These are phyloP conservation scores for Dicyrtomina minuta DNA, from an alignment of 2,888 invertebrate species.

Conservation along the genomic window DNA sequence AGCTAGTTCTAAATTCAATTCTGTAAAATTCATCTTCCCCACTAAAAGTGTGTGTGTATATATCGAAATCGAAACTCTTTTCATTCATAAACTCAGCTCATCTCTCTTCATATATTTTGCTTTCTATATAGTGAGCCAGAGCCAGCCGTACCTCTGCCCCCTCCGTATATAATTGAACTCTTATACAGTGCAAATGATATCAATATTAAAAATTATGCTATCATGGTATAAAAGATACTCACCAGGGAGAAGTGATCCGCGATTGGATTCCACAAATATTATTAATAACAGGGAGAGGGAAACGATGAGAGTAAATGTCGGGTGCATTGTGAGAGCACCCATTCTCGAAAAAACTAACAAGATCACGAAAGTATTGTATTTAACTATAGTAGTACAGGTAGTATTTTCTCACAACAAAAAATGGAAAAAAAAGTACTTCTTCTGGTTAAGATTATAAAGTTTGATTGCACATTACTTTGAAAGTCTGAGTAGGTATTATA, in stretches of 20 bases:
- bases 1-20: not conserved
- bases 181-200: not conserved
- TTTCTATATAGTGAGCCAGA: not conserved
- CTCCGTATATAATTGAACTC: no score
- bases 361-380: no score
- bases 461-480: no score
- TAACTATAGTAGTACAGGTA: no score
- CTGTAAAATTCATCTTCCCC: no score
- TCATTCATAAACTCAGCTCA: constrained; percentile 11
- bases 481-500: no score
- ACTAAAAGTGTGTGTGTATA: not conserved
- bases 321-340: constrained; percentile 9
- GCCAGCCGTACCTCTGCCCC: not conserved
- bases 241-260: constrained; percentile 28
- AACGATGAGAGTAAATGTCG: not conserved
- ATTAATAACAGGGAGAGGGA: not conserved
- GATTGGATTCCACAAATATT: constrained; percentile 14
- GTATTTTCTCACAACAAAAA: no score
- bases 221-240: not conserved
- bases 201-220: not conserved
- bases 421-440: no score
- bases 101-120: not conserved
- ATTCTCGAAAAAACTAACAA: not conserved
- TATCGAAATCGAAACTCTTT: constrained; percentile 1
- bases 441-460: no score